A percentile compares a stretch with the other conserved stretches of the same genome.
phyloP scores from a whole-genome alignment of 2,113 vertebrate species.

The Meleagris gallopavo region DNA sequence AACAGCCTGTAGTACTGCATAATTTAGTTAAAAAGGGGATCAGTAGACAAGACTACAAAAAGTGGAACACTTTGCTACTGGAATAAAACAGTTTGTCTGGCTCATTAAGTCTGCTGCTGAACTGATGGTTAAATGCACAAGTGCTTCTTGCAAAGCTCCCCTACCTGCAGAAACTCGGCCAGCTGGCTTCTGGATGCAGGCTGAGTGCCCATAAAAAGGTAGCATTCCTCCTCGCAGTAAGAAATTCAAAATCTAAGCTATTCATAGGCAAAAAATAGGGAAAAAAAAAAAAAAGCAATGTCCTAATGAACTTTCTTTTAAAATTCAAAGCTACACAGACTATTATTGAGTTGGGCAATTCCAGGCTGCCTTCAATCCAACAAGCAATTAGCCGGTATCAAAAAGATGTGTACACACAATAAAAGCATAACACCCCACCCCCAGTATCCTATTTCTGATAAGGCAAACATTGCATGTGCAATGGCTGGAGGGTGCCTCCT shows the following conservation, averaged over 20 bases:
- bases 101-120: not conserved
- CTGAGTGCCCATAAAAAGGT: not conserved
- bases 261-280: not conserved
- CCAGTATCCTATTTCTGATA: not conserved
- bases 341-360: not conserved
- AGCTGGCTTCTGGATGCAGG: not conserved
- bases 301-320: not conserved
- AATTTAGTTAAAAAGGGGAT: not conserved
- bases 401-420: not conserved
- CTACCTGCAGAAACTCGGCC: not conserved
- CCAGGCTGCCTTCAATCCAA: not conserved
- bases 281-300: not conserved
- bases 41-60: not conserved
- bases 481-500: not conserved
- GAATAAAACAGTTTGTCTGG: not conserved
- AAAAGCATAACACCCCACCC: not conserved
- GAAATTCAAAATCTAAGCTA: not conserved
- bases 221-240: not conserved
- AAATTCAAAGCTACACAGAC: not conserved
- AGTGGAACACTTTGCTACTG: not conserved
- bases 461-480: not conserved
- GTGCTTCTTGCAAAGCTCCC: not conserved
- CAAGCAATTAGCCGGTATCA: not conserved
- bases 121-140: not conserved
- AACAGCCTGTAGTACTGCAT: accelerated